These are phyloP conservation scores for Halictus rubicundus DNA, from an alignment of 1,140 invertebrate genomes.

Conservation along the genomic window DNA sequence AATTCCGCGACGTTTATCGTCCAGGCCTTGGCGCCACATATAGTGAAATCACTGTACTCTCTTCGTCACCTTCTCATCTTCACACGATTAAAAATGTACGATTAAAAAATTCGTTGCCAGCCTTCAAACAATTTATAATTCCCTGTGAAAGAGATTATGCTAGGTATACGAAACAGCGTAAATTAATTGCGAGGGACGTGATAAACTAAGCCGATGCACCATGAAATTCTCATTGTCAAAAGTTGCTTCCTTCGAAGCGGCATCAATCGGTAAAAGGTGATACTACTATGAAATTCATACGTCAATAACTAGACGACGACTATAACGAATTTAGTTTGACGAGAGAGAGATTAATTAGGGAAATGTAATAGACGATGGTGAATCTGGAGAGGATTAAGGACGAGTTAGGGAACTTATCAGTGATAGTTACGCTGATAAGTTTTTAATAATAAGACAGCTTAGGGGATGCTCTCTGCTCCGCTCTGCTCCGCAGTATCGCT, in stretches of 20 bases:
- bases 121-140: too few species aligned
- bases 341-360: neutral
- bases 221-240: slow-evolving; percentile 11
- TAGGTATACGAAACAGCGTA: neutral
- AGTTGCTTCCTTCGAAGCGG: neutral
- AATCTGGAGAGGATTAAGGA: slow-evolving; percentile 2
- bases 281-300: slow-evolving; percentile 14
- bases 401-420: neutral
- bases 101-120: too few species aligned
- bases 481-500: neutral
- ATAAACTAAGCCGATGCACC: neutral
- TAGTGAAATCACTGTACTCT: too few species aligned
- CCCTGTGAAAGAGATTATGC: neutral
- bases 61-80: too few species aligned
- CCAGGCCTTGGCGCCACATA: too few species aligned
- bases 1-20: too few species aligned
- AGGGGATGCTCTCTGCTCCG: neutral
- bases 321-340: slow-evolving; percentile 3
- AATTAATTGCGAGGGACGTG: slow-evolving; percentile 10
- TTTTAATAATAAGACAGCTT: slow-evolving; percentile 21
- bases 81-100: too few species aligned
- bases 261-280: neutral
- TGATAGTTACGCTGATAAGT: neutral
- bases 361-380: slow-evolving; percentile 17
- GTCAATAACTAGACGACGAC: neutral